Evolutionary conservation across 2,113 vertebrate species (phyloP).

Genomic region (Vanacampus margaritifer): DNA sequence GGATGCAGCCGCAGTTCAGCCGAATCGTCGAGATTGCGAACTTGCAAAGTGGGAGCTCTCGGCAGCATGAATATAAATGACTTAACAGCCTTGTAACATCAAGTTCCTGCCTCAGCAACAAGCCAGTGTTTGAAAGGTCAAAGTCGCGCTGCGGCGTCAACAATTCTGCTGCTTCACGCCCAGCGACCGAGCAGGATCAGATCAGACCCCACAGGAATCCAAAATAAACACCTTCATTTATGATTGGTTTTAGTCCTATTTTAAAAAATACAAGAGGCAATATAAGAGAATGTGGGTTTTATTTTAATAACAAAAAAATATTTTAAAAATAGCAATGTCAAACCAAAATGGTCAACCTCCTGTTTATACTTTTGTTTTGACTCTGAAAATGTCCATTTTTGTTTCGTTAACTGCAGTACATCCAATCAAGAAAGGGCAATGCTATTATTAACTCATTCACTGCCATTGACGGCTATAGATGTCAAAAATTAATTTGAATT

Average conservation of each 20-base stretch:
- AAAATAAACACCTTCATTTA: not conserved
- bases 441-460: too few relatives aligned
- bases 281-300: not conserved
- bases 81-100: not conserved
- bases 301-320: too few relatives aligned
- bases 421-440: too few relatives aligned
- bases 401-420: too few relatives aligned
- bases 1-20: conserved; percentile 3
- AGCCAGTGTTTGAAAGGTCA: conserved; percentile 10
- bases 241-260: not conserved
- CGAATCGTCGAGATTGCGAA: not conserved
- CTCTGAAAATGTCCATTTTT: too few relatives aligned
- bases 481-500: too few relatives aligned
- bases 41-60: not conserved
- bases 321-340: too few relatives aligned
- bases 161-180: not conserved
- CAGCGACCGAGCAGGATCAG: not conserved
- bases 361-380: too few relatives aligned
- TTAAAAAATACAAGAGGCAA: not conserved
- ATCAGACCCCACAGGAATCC: not conserved
- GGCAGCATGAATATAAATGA: not conserved
- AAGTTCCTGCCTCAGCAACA: not conserved
- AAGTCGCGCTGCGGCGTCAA: not conserved
- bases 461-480: too few relatives aligned
- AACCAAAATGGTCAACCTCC: too few relatives aligned